Percentiles rank a stretch among this genome's conserved stretches.
Evolutionary conservation across 2,797 vertebrate species (phyloP).

Genomic region (Melanogrammus aeglefinus): DNA sequence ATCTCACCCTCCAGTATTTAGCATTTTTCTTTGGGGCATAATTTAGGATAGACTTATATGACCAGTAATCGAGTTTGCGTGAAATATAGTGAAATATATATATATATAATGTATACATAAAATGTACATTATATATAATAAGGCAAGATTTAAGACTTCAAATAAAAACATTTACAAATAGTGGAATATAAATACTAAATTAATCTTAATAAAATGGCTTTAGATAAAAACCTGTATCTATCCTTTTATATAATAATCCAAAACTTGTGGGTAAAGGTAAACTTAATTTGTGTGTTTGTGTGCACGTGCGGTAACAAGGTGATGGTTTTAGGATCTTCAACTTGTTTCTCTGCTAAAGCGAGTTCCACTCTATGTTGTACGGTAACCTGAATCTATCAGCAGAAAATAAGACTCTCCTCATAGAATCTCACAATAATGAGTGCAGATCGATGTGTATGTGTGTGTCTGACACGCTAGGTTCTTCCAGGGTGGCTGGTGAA

Average conservation of each 20-base stretch:
- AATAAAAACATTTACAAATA: background rate
- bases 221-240: background rate
- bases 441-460: background rate
- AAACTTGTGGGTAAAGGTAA: background rate
- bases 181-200: background rate
- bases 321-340: too few species aligned
- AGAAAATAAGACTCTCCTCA: background rate
- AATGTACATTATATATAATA: background rate
- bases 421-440: background rate
- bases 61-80: background rate
- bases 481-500: conserved; percentile 12
- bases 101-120: background rate
- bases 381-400: background rate
- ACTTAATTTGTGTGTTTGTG: too few species aligned
- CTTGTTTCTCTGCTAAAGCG: too few species aligned
- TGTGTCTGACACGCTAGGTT: background rate
- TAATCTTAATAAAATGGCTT: background rate
- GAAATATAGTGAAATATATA: background rate
- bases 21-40: background rate
- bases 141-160: background rate
- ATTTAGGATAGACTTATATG: background rate
- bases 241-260: background rate
- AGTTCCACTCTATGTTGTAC: background rate
- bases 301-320: too few species aligned
- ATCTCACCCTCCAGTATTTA: background rate